Evolutionary conservation across 1,140 invertebrate genomes (phyloP).

Genomic region (Halictus rubicundus): DNA sequence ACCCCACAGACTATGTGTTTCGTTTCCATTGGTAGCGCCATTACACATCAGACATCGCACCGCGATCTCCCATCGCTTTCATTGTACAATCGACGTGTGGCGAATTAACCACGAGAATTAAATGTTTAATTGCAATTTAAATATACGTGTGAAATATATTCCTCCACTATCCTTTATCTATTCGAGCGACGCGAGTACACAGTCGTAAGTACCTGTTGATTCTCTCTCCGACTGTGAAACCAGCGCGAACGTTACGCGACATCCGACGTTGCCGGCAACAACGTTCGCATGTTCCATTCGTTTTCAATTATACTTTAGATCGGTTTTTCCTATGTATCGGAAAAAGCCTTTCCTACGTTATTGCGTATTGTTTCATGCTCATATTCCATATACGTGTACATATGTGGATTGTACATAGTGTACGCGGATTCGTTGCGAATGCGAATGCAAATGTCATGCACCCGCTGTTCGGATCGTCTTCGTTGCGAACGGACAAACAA

Average conservation of each 20-base stretch:
- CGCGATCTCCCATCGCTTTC: not conserved
- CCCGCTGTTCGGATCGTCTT: not conserved
- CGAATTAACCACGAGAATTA: not conserved
- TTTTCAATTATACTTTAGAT: too few species aligned
- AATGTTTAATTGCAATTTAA: not conserved
- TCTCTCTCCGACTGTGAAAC: too few species aligned
- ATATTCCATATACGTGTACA: too few species aligned
- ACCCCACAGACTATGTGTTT: not conserved
- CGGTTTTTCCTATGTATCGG: too few species aligned
- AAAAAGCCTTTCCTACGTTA: too few species aligned
- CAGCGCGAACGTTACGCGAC: too few species aligned
- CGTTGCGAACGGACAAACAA: not conserved
- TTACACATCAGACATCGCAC: not conserved
- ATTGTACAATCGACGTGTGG: not conserved
- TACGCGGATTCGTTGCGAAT: too few species aligned
- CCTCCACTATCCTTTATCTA: not conserved
- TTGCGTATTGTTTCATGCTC: too few species aligned
- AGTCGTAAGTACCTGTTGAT: not conserved
- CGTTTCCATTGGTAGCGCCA: not conserved
- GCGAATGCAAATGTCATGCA: not conserved
- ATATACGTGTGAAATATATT: not conserved
- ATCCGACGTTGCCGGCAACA: too few species aligned
- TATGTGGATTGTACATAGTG: too few species aligned
- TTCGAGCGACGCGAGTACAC: not conserved
- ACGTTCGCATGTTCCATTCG: too few species aligned